Base-by-base conservation (phyloP, 1,140 invertebrate species). In the Papilio polytes region DNA sequence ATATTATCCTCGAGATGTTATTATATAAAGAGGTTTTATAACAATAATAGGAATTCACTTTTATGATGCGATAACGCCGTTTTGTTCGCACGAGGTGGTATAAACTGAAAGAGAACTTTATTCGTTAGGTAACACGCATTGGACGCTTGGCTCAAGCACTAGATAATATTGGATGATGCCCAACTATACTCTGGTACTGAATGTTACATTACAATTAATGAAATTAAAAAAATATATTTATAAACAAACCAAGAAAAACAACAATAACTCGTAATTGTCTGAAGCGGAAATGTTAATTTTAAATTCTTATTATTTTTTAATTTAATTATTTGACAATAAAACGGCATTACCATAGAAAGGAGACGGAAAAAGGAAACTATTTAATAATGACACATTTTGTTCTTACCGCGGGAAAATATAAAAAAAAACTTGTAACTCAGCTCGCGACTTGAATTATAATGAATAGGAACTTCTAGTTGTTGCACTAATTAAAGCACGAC, bases 11-110 rank as follows among this genome's bases (percentile, higher is more conserved):
- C n/a, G 59, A 78, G 76, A 53, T 83, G 36, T 74, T 72, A 82
- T 81, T 82, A 73, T 76, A 70, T 81, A 73, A 63, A 70, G 81
- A 83, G 66, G 76, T 77, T 85, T 72, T 82, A 82, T 48, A 76
- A 89, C 85, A 90, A 88, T 91, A 89, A 90, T 63, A 89, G 80
- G 83, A 87, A 90, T 91, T 87, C 83, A 90, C 87, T 87, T 92
- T 91, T 90, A 89, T 84, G 80, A 63, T 81, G 56, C 77, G 78
- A 87, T 84, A 86, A 81, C 81, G 78, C 78, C 84, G 83, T 88
- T 87, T 87, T 86, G 77, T 85, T 86, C 81, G 74, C 79, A 77
- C 80, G 84, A 78, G 80, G 81, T 83, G 84, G 83, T 86, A 56
- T 72, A 77, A 83, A 88, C 86, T 87, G 81, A 87, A 85, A 85